Base-by-base conservation (phyloP, 2,888 invertebrate genomes). In the Melipona bicolor region DNA sequence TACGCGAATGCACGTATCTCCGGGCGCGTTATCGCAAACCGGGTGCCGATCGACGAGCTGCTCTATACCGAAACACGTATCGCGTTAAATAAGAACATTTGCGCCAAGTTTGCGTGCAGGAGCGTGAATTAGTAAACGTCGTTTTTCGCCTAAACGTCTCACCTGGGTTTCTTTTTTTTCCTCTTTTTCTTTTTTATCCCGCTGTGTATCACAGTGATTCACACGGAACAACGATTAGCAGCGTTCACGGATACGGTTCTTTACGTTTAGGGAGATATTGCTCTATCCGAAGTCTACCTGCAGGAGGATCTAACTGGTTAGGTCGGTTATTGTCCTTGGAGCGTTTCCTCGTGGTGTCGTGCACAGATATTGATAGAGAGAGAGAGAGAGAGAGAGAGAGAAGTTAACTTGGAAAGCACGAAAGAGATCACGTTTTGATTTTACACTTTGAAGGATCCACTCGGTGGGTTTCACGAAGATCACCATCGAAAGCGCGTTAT, bases 101-200 rank as follows among this genome's bases (percentile, higher is more conserved):
- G 77, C 88, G 74, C 82, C 82, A 71, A 87, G 82, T 69, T 87
- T 76, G 67, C 83, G 73, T 43, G 43, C 73, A 67, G 82, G 77
- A 90, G 90, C 88, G 89, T 91, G 88, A 88, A 89, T 88, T 89
- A 90, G 90, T 90, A 87, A 92, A 91, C 86, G 74, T 71, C 59
- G 64, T 43, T 24, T 24, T 43, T 59, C 61, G 67, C 32, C 32
- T 59, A 65, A 43, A 43, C 59, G 54, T 77, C 64, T 1, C 67
- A n/a, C 13, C n/a, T 64, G 27, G 6, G 6, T 54, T 4, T 59
- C 3, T 13, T 36, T 27, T 19, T n/a, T 50, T 50, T 0, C 5
- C 17, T 56, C 0, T 62, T 2, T 19, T 17, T 24, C 11, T 19
- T 32, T 52, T 50, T 11, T 13, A 36, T 56, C 11, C n/a, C 61